Base-by-base conservation (phyloP, 1,140 invertebrate species). In the Hycleus cichorii region DNA sequence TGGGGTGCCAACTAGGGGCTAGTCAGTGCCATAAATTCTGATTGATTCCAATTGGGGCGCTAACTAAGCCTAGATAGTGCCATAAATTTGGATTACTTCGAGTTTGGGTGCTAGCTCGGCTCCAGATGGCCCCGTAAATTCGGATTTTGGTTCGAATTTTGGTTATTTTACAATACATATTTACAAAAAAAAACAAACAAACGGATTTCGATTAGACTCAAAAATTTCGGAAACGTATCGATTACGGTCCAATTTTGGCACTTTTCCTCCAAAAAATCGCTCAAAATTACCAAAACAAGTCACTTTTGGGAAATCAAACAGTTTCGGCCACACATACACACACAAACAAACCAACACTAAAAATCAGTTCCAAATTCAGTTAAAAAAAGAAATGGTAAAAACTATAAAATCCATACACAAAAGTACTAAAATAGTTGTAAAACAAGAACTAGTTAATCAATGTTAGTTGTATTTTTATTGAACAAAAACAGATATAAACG, bases 241-340 rank as follows among this genome's bases (percentile, higher is more conserved):
- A 45, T 18, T 42, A n/a, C 51, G 62, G 52, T 64, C 60, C 57
- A 53, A 47, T 65, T 66, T 18, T 18, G 18, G 61, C 57, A 57
- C 62, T 67, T 18, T 32, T 5, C 32, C 4, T 32, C 7, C 32
- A 32, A 32, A 32, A 32, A 5, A 5, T 32, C 32, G 32, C 7
- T 32, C 32, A 7, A 32, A 5, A 32, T 32, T 18, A 18, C 4
- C 32, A 7, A 32, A 32, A 60, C 68, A 70, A 69, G 70, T 72
- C 70, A 72, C 70, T 72, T 72, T 72, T 72, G 70, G 70, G 70
- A 71, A 69, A 69, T 61, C 55, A 64, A 64, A 71, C 62, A 69
- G 59, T 3, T 71, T 69, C 54, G 68, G 67, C 65, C 53, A 48
- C 60, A 57, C 59, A 60, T 57, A 53, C 50, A 42, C 56, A 57